Evolutionary conservation across 2,113 vertebrate genomes (phyloP).

Genomic region (Nerophis ophidion): DNA sequence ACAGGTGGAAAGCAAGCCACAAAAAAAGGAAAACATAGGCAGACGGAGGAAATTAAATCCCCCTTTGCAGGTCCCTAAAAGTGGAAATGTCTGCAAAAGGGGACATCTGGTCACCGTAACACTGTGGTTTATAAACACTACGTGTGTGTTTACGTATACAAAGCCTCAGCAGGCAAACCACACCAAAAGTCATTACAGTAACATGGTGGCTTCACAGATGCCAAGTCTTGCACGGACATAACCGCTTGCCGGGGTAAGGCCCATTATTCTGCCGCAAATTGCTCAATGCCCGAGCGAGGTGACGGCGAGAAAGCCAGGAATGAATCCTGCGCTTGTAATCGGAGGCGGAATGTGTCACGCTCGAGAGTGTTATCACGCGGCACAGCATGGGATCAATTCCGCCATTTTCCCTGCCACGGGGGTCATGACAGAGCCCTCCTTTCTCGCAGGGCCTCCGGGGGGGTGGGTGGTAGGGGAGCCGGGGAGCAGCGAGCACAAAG

Average conservation of each 20-base stretch:
- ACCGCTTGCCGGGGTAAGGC: slow-evolving; percentile 42
- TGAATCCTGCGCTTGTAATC: slow-evolving; percentile 65
- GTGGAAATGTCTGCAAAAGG: neutral
- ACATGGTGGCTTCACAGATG: slow-evolving; percentile 36
- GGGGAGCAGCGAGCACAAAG: slow-evolving; percentile 50
- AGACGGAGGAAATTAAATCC: neutral
- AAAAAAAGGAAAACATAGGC: no score
- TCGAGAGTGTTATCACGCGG: slow-evolving; percentile 58
- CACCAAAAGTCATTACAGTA: slow-evolving; percentile 18
- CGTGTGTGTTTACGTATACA: slow-evolving; percentile 30
- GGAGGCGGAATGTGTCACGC: slow-evolving; percentile 55
- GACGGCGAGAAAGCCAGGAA: slow-evolving; percentile 56
- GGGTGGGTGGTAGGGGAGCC: slow-evolving; percentile 32
- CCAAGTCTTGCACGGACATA: slow-evolving; percentile 32
- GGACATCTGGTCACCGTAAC: slow-evolving; percentile 5
- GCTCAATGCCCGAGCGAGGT: slow-evolving; percentile 61
- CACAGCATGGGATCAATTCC: slow-evolving; percentile 64
- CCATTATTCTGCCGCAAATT: slow-evolving; percentile 62
- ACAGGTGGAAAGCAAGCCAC: no score
- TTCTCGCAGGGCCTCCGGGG: slow-evolving; percentile 41
- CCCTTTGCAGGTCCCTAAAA: neutral
- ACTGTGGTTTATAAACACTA: slow-evolving; percentile 15
- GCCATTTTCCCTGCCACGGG: slow-evolving; percentile 55
- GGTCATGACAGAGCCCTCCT: slow-evolving; percentile 56
- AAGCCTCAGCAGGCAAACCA: slow-evolving; percentile 19